These are phyloP conservation scores for Castor canadensis DNA, from an alignment of 2,113 vertebrate genomes.

Conservation along the genomic window DNA sequence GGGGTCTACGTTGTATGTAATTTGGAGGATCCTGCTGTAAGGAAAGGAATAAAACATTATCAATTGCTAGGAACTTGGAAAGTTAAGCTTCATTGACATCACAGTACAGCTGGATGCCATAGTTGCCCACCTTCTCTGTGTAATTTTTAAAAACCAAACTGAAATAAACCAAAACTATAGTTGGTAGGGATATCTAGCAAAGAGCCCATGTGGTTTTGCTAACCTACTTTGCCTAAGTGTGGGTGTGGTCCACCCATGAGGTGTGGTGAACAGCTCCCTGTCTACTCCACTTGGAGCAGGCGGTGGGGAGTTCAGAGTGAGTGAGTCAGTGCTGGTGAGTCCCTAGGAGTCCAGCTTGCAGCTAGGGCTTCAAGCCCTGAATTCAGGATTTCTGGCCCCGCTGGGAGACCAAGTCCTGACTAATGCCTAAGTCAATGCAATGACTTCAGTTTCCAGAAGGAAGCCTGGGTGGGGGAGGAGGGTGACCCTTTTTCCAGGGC, in stretches of 20 bases:
- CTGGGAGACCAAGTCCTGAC: background rate
- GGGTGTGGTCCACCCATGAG: no score
- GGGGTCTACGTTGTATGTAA: background rate
- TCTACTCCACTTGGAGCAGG: background rate
- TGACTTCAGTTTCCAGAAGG: background rate
- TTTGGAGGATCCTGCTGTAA: background rate
- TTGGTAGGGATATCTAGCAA: background rate
- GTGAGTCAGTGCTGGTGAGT: background rate
- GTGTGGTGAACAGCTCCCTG: background rate
- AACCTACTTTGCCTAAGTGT: background rate
- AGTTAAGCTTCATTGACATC: background rate
- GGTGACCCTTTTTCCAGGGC: background rate
- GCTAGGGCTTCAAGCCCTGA: no score
- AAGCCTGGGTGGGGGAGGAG: background rate
- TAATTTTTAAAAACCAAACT: background rate
- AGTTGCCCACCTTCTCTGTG: background rate
- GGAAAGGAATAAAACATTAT: background rate
- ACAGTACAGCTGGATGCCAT: background rate
- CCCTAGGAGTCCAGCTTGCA: background rate
- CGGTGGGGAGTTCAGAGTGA: background rate
- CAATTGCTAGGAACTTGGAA: background rate
- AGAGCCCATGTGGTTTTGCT: background rate
- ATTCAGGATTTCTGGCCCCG: background rate
- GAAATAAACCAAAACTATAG: constrained; percentile 1
- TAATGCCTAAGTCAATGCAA: background rate